Conservation (phyloP, 2,113 vertebrate genomes). For the Eolophus roseicapilla region DNA sequence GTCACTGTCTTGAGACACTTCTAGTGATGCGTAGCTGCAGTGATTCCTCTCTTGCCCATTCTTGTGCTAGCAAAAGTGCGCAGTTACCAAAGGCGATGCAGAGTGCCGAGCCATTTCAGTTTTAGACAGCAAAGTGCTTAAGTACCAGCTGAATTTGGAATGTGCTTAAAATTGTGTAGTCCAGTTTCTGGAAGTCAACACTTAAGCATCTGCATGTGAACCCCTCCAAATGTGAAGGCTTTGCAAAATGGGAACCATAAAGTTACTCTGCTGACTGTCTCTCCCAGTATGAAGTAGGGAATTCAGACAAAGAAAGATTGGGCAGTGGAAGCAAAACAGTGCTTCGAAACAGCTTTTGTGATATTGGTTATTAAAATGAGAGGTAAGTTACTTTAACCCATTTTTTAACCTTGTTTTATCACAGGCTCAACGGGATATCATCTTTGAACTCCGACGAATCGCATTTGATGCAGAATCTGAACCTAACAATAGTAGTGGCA, state of each 20-base stretch:
- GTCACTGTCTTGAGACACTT: neutral
- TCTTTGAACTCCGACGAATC: constrained; percentile 96
- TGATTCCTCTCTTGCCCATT: neutral
- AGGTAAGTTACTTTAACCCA: neutral
- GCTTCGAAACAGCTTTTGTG: neutral
- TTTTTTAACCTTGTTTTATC: neutral
- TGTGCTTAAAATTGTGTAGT: neutral
- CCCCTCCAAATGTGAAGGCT: neutral
- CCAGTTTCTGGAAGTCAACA: neutral
- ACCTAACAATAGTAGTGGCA: constrained; percentile 90
- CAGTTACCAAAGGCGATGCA: neutral
- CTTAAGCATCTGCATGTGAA: neutral
- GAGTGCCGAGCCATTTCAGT: neutral
- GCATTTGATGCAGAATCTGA: constrained; percentile 95
- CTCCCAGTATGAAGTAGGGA: neutral
- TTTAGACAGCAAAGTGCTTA: neutral
- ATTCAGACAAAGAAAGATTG: neutral
- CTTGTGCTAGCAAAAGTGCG: neutral
- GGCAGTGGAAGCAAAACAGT: neutral
- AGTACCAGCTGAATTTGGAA: neutral
- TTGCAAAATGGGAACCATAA: neutral
- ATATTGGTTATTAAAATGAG: neutral
- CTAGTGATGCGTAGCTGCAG: neutral
- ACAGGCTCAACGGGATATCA: constrained; percentile 96
- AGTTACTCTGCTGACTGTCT: neutral